These are phyloP conservation scores for Zaprionus kolodkinae DNA, from an alignment of 1,140 invertebrate genomes.

Conservation along the genomic window DNA sequence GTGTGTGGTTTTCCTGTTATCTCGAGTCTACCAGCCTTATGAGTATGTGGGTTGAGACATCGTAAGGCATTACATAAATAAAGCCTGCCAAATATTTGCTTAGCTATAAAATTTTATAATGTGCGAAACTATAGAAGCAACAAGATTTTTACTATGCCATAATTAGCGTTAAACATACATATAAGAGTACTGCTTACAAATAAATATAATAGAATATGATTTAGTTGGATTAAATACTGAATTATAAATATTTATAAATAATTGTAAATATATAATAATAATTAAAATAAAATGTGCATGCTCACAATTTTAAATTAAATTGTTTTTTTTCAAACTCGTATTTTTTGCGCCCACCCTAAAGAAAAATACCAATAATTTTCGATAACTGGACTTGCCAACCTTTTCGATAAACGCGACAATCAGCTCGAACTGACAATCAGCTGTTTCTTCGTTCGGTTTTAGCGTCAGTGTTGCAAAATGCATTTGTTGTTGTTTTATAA, in stretches of 20 bases:
- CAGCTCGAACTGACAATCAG: constrained; percentile 3
- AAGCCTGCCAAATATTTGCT: not conserved
- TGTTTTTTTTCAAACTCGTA: not conserved
- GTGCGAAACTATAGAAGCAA: not conserved
- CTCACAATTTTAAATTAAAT: not conserved
- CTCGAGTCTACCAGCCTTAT: not conserved
- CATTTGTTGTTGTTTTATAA: constrained; percentile 55
- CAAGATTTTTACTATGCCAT: not conserved
- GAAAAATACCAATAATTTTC: not conserved
- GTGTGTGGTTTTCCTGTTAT: not conserved
- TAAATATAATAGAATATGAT: not conserved
- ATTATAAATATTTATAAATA: not conserved
- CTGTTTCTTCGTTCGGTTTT: not conserved
- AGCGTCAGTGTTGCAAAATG: constrained; percentile 41
- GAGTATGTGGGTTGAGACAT: not conserved
- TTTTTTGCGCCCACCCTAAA: not conserved
- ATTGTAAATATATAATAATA: not conserved
- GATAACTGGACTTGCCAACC: not conserved
- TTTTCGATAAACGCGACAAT: not conserved
- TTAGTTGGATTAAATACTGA: not conserved
- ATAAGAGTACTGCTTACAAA: not conserved
- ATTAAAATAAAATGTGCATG: not conserved
- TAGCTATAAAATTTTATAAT: not conserved
- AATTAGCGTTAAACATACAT: not conserved
- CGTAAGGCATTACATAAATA: not conserved